Conservation (phyloP, 2,113 vertebrate genomes). For the Tylochromis polylepis region DNA sequence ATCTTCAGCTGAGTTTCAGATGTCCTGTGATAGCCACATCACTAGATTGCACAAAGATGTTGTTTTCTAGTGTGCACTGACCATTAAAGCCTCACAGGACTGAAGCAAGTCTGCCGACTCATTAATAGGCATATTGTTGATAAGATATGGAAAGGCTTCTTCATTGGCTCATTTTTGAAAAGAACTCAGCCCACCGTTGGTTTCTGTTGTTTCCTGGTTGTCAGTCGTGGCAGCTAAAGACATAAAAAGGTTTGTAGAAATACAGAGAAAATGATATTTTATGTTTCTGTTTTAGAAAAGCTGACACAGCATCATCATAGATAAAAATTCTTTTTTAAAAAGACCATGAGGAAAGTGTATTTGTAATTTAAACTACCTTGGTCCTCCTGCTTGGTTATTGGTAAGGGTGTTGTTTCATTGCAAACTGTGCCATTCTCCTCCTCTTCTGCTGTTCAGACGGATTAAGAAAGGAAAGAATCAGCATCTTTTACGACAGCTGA, state of each 20-base stretch:
- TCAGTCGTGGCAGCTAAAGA: constrained; percentile 18
- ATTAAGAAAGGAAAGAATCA: not conserved
- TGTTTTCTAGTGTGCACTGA: not conserved
- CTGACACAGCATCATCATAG: not conserved
- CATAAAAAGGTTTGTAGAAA: not conserved
- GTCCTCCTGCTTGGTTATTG: constrained; percentile 22
- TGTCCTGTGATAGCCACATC: not conserved
- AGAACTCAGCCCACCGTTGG: constrained; percentile 37
- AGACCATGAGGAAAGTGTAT: not conserved
- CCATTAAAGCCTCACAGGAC: not conserved
- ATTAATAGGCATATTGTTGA: not conserved
- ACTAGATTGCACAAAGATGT: not conserved
- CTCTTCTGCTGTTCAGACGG: constrained; percentile 1
- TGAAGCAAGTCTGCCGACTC: not conserved
- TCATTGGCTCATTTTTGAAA: constrained; percentile 41
- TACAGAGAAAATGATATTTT: not conserved
- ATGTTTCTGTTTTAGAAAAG: not conserved
- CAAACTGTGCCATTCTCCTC: constrained; percentile 15
- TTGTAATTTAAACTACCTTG: constrained; percentile 25
- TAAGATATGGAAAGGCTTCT: not conserved
- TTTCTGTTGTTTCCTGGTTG: not conserved
- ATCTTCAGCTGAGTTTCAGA: not conserved
- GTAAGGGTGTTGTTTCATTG: constrained; percentile 36
- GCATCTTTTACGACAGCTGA: not conserved
- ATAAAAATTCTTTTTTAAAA: accelerated